These are phyloP conservation scores for Drosophila colorata DNA, from an alignment of 2,888 invertebrate genomes.

Conservation along the genomic window DNA sequence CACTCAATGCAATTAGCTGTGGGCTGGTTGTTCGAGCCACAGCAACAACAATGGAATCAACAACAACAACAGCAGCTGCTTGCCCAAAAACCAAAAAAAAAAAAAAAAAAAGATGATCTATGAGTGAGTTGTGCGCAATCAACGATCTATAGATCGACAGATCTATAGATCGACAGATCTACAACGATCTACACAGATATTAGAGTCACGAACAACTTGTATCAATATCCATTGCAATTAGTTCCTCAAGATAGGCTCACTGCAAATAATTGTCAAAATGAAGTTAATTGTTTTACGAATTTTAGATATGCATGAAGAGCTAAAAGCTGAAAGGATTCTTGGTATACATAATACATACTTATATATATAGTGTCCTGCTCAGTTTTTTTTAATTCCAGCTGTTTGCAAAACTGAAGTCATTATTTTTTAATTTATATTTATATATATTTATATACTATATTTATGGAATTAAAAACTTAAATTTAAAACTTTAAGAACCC, in stretches of 20 bases:
- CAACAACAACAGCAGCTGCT: neutral
- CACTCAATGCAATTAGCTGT: constrained; percentile 72
- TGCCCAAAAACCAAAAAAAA: neutral
- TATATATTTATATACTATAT: too few relatives aligned
- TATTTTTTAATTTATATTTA: too few relatives aligned
- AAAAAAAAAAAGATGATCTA: constrained; percentile 12
- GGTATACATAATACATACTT: too few relatives aligned
- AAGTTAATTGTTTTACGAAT: neutral
- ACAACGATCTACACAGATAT: neutral
- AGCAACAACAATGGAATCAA: constrained; percentile 7
- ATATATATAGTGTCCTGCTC: too few relatives aligned
- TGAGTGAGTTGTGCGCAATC: constrained; percentile 14
- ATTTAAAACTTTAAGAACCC: too few relatives aligned
- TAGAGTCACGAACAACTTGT: neutral
- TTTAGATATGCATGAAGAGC: neutral
- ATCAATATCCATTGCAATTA: constrained; percentile 6
- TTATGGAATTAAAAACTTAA: too few relatives aligned
- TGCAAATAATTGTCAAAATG: too few relatives aligned
- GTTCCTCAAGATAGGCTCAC: too few relatives aligned
- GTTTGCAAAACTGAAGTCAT: too few relatives aligned
- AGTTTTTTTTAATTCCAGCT: too few relatives aligned
- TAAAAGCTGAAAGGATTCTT: too few relatives aligned
- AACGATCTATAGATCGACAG: constrained; percentile 6
- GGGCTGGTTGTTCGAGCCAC: constrained; percentile 11
- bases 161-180: constrained; percentile 10